Evolutionary conservation across 1,140 invertebrate species (phyloP).

Genomic region (Hormaphis cornu): DNA sequence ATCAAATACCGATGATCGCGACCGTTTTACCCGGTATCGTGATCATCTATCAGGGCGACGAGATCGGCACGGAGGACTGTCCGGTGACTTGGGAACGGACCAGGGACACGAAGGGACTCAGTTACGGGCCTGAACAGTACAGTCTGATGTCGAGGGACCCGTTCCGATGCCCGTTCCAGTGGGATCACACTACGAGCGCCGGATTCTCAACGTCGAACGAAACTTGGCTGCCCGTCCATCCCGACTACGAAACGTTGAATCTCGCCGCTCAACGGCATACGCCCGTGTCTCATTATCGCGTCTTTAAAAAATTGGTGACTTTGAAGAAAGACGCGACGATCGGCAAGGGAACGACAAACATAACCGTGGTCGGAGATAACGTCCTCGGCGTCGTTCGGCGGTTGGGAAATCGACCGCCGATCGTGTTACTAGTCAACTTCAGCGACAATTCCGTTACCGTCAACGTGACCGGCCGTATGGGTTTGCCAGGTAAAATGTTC

Average conservation of each 20-base stretch:
- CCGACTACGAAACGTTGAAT: slow-evolving; percentile 47
- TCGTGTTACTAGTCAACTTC: no score
- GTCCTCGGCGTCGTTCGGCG: no score
- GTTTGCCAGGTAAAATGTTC: no score
- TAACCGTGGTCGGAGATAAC: no score
- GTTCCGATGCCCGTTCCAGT: slow-evolving; percentile 61
- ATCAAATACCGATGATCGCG: no score
- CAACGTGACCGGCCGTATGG: no score
- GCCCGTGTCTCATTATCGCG: slow-evolving; percentile 44
- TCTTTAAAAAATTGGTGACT: slow-evolving; percentile 45
- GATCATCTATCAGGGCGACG: no score
- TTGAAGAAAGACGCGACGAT: slow-evolving; percentile 42
- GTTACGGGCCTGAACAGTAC: slow-evolving; percentile 45
- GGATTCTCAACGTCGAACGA: slow-evolving; percentile 51
- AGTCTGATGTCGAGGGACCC: slow-evolving; percentile 50
- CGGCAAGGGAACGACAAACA: slow-evolving; percentile 43
- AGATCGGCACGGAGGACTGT: slow-evolving; percentile 59
- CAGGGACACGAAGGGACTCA: slow-evolving; percentile 41
- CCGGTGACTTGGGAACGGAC: slow-evolving; percentile 48
- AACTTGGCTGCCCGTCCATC: slow-evolving; percentile 60
- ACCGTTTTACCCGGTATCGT: no score
- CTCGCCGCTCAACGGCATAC: slow-evolving; percentile 39
- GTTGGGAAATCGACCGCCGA: no score
- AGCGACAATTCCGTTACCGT: no score
- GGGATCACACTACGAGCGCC: slow-evolving; percentile 53